Conservation (phyloP, 1,140 invertebrate genomes). For the Philopotamus ludificatus region DNA sequence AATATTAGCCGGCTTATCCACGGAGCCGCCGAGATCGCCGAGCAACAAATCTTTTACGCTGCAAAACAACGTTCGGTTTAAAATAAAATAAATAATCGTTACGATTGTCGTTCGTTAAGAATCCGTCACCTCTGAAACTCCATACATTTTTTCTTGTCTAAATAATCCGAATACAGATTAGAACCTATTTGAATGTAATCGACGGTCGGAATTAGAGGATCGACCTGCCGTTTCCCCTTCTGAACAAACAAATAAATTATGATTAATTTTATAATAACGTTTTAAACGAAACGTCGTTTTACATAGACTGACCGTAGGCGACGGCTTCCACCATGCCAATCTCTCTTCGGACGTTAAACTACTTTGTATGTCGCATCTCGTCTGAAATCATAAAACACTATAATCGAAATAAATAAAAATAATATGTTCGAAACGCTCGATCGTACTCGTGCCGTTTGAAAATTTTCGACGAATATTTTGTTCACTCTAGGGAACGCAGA, state of each 20-base stretch:
- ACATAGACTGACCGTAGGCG: conserved; percentile 7
- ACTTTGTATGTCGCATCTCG: conserved; percentile 42
- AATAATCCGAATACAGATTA: conserved; percentile 46
- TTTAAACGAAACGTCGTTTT: neutral
- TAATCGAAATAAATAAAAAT: conserved; percentile 19
- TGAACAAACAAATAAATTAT: conserved; percentile 27
- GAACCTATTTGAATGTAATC: conserved; percentile 49
- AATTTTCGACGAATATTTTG: conserved; percentile 44
- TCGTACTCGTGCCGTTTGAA: conserved; percentile 48
- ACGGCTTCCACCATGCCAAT: conserved; percentile 46
- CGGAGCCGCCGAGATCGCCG: conserved; percentile 44
- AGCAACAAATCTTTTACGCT: conserved; percentile 47
- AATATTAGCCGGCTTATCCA: conserved; percentile 31
- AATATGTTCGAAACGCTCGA: neutral
- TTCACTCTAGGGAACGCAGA: conserved; percentile 51
- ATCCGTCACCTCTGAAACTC: conserved; percentile 54
- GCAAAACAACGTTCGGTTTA: conserved; percentile 19
- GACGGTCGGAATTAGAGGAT: conserved; percentile 49
- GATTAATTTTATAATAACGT: neutral
- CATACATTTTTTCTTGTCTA: conserved; percentile 46
- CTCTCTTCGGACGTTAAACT: conserved; percentile 43
- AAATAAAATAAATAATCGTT: conserved; percentile 5
- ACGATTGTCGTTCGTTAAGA: no score
- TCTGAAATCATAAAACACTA: conserved; percentile 43
- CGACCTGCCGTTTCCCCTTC: conserved; percentile 46